Evolutionary conservation across 2,888 invertebrate genomes (phyloP).

Genomic region (Pristionchus exspectatus): DNA sequence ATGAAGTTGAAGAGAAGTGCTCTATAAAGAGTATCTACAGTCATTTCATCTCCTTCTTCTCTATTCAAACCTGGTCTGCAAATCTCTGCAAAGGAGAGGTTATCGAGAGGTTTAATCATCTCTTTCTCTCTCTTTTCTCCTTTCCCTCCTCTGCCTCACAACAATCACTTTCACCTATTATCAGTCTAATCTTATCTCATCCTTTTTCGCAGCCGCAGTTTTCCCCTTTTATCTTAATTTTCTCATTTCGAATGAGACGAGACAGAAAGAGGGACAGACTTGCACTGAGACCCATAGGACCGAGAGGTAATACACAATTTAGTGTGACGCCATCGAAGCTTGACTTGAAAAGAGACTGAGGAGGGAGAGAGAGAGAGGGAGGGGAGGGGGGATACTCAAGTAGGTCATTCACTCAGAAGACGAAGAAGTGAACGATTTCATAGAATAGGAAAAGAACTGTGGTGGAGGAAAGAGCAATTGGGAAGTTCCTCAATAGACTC

Average conservation of each 20-base stretch:
- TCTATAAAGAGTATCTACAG: neutral
- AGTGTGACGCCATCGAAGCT: neutral
- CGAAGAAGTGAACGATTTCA: neutral
- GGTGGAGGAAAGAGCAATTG: neutral
- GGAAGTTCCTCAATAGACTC: neutral
- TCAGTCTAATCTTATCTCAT: conserved; percentile 4
- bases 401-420: neutral
- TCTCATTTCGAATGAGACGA: neutral
- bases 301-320: neutral
- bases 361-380: neutral
- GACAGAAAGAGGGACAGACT: neutral
- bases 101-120: neutral
- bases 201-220: neutral
- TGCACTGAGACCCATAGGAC: neutral
- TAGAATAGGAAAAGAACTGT: neutral
- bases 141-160: neutral
- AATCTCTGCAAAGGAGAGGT: neutral
- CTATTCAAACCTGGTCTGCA: neutral
- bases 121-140: neutral
- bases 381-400: neutral
- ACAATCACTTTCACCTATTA: neutral
- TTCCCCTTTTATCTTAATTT: neutral
- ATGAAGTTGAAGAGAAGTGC: neutral
- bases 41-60: neutral
- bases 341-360: neutral